Percentiles rank a stretch among this genome's conserved stretches.
phyloP scores from a whole-genome alignment of 2,888 invertebrate species.

The Drosophila atripex region DNA sequence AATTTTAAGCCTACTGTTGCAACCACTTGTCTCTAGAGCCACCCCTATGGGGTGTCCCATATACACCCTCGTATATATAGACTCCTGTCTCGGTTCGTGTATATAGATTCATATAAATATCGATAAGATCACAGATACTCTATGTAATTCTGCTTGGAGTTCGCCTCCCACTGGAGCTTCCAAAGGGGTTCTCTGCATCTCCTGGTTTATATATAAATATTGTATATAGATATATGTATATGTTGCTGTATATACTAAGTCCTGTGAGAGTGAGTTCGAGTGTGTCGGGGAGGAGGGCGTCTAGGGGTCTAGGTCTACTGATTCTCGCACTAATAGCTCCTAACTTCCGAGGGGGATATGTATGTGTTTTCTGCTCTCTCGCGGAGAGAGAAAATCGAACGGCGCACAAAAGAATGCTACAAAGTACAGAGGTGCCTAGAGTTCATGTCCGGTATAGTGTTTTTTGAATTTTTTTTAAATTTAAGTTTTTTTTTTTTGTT shows the following conservation, averaged over 20 bases:
- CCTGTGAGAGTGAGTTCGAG: conserved; percentile 50
- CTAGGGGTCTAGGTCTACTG: conserved; percentile 20
- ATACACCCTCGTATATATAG: conserved; percentile 33
- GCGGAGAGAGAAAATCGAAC: conserved; percentile 21
- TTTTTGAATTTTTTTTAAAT: background rate
- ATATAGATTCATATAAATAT: conserved; percentile 81
- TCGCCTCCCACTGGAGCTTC: too few species aligned
- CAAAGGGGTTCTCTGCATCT: conserved; percentile 50
- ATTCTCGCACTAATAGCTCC: conserved; percentile 21
- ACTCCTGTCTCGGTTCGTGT: conserved; percentile 46
- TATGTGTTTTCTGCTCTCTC: conserved; percentile 45
- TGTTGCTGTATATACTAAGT: conserved; percentile 59
- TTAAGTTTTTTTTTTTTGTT: background rate
- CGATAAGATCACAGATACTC: conserved; percentile 84
- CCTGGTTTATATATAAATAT: conserved; percentile 52
- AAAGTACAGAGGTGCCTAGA: conserved; percentile 21
- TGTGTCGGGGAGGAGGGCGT: conserved; percentile 17
- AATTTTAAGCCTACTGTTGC: conserved; percentile 16
- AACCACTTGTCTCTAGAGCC: too few species aligned
- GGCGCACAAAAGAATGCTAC: conserved; percentile 66
- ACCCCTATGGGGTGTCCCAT: too few species aligned
- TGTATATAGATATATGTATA: conserved; percentile 61
- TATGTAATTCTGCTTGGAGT: too few species aligned
- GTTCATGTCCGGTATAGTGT: background rate
- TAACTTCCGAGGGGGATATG: conserved; percentile 22